Conservation (phyloP, 2,797 vertebrate species). For the Coreius guichenoti region DNA sequence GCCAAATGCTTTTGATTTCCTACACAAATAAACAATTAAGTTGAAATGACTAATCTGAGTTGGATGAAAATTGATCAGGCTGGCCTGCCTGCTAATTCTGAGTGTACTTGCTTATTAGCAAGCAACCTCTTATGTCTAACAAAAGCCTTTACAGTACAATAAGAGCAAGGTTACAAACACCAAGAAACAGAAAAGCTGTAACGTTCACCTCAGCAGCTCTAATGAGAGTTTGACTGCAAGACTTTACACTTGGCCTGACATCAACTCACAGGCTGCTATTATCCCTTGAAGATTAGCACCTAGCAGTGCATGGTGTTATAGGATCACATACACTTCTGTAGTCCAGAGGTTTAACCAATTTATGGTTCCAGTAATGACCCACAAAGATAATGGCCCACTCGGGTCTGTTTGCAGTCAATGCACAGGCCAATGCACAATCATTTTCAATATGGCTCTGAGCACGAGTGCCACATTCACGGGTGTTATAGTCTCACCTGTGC, state of each 20-base stretch:
- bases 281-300: constrained; percentile 34
- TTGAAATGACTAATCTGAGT: constrained; percentile 29
- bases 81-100: background rate
- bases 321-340: constrained; percentile 21
- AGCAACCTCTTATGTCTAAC: background rate
- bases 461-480: constrained; percentile 1
- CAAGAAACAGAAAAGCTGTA: background rate
- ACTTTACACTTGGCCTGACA: constrained; percentile 6
- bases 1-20: constrained; percentile 26
- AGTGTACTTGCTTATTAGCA: constrained; percentile 13
- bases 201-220: constrained; percentile 13
- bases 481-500: constrained; percentile 4
- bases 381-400: constrained; percentile 25
- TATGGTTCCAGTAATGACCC: constrained; percentile 28
- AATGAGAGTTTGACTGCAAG: constrained; percentile 20
- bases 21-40: constrained; percentile 44
- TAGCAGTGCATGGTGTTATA: background rate
- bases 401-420: background rate
- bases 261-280: constrained; percentile 20
- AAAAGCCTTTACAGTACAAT: constrained; percentile 1
- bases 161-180: background rate
- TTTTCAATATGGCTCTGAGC: constrained; percentile 16
- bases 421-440: constrained; percentile 2
- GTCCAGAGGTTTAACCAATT: constrained; percentile 24
- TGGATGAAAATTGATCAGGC: constrained; percentile 33